These are phyloP conservation scores for Syngnathus acus DNA, from an alignment of 2,797 vertebrate genomes.

Conservation along the genomic window DNA sequence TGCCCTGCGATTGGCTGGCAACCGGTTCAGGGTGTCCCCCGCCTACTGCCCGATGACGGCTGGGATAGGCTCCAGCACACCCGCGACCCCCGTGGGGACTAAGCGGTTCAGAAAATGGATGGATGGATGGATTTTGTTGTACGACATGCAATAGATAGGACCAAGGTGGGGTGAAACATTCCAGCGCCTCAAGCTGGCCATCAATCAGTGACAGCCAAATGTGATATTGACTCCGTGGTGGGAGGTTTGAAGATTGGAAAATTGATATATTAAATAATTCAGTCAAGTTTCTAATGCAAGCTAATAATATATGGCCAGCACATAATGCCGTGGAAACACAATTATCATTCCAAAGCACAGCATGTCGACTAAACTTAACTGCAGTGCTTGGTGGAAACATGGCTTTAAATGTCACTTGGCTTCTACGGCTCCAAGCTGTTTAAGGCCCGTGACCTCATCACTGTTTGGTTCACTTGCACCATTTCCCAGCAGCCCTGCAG, in stretches of 20 bases:
- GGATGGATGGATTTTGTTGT: too few species aligned
- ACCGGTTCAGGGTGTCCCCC: too few species aligned
- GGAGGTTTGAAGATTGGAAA: not conserved
- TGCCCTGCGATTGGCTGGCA: too few species aligned
- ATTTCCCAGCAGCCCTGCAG: slow-evolving; percentile 25
- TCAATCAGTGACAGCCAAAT: not conserved
- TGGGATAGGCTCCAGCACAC: too few species aligned
- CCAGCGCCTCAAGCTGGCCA: not conserved
- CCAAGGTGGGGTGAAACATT: not conserved
- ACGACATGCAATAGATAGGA: not conserved
- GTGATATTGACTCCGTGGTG: not conserved
- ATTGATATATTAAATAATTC: too few species aligned
- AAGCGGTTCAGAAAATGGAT: too few species aligned
- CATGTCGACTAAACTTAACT: not conserved
- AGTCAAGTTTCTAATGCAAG: too few species aligned
- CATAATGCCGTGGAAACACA: not conserved
- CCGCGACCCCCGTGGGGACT: too few species aligned
- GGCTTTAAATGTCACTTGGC: not conserved
- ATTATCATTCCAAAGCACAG: not conserved
- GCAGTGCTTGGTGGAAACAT: not conserved
- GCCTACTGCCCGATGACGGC: too few species aligned
- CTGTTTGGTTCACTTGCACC: slow-evolving; percentile 21
- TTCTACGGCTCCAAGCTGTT: slow-evolving; percentile 13
- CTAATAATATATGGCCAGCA: too few species aligned
- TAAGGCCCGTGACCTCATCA: slow-evolving; percentile 17